Evolutionary conservation across 2,113 vertebrate genomes (phyloP).

Genomic region (Cyrtonyx montezumae): DNA sequence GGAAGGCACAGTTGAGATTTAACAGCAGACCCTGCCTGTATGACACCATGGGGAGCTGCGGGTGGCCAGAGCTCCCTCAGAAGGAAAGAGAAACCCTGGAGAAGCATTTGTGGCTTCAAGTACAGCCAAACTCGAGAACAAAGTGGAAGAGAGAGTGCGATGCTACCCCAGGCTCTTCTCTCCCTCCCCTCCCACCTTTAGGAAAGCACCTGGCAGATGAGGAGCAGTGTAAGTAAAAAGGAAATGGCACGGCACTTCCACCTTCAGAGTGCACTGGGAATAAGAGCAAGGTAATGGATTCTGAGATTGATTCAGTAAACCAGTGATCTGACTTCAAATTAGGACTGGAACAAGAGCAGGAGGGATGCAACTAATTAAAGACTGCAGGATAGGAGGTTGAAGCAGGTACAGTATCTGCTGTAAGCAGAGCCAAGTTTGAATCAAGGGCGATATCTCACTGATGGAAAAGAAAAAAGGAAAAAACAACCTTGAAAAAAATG

Average conservation of each 20-base stretch:
- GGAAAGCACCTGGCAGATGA: not conserved
- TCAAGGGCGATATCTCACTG: conserved; percentile 2
- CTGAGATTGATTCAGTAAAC: conserved; percentile 53
- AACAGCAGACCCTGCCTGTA: not conserved
- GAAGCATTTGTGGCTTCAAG: not conserved
- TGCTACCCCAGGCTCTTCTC: not conserved
- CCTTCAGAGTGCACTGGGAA: conserved; percentile 38
- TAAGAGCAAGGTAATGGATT: conserved; percentile 1
- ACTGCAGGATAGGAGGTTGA: not conserved
- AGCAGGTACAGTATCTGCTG: not conserved
- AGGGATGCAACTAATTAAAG: conserved; percentile 54
- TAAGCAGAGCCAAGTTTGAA: conserved; percentile 15
- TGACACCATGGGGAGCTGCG: not conserved
- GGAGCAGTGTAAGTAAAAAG: not conserved
- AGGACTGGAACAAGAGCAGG: conserved; percentile 49
- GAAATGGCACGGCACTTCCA: not conserved
- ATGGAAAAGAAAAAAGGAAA: not conserved
- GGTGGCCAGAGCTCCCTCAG: not conserved
- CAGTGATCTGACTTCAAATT: conserved; percentile 55
- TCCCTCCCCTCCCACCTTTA: not conserved
- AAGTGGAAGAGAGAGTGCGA: not conserved
- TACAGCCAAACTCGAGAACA: not conserved
- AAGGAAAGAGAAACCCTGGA: not conserved
- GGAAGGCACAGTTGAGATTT: not conserved
- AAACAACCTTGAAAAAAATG: conserved; percentile 6